phyloP scores from a whole-genome alignment of 2,888 invertebrate species.

The Syrphus vitripennis region DNA sequence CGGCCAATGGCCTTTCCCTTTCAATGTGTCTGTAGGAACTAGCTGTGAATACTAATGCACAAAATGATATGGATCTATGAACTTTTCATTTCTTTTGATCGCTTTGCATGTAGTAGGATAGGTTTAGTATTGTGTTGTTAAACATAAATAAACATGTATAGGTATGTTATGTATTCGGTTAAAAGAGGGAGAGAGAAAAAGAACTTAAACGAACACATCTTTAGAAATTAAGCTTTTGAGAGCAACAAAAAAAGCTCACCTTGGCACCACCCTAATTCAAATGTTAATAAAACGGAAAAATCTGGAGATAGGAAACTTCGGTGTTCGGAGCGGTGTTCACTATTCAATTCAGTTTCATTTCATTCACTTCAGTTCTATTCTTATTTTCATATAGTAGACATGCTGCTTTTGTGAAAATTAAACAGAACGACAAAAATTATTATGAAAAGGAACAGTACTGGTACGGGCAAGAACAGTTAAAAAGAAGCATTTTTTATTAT shows the following conservation, averaged over 20 bases:
- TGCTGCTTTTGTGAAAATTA: not conserved
- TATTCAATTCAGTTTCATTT: not conserved
- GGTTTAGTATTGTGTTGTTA: not conserved
- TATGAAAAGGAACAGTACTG: too few relatives aligned
- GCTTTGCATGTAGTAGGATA: conserved; percentile 20
- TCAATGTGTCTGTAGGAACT: conserved; percentile 78
- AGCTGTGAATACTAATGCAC: conserved; percentile 54
- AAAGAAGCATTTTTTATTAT: too few relatives aligned
- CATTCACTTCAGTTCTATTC: too few relatives aligned
- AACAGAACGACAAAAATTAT: too few relatives aligned
- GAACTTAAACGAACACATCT: not conserved
- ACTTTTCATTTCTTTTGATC: conserved; percentile 66
- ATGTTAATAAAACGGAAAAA: not conserved
- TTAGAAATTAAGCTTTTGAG: conserved; percentile 32
- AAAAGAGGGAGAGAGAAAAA: not conserved
- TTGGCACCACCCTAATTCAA: not conserved
- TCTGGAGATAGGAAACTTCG: not conserved
- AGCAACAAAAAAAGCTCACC: conserved; percentile 17
- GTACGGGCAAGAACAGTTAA: too few relatives aligned
- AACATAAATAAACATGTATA: not conserved
- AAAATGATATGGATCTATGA: conserved; percentile 23
- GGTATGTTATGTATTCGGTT: not conserved
- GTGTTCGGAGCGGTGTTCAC: too few relatives aligned
- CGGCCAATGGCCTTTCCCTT: conserved; percentile 82
- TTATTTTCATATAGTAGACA: too few relatives aligned